Base-by-base conservation (phyloP, 2,797 vertebrate genomes). In the Natrix natrix region DNA sequence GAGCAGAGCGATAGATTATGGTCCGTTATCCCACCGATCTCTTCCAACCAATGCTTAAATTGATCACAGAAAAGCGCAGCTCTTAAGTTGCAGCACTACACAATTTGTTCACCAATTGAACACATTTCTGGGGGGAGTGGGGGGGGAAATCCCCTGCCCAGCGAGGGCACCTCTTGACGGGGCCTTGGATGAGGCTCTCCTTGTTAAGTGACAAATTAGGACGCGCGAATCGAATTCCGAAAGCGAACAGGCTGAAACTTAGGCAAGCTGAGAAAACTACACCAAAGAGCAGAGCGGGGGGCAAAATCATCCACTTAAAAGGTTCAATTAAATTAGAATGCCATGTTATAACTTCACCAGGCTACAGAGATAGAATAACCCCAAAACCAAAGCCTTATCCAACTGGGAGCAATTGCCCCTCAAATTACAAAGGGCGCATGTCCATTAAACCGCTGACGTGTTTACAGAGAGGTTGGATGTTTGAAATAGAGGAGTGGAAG, bases 1-100 rank as follows among this genome's bases (percentile, higher is more conserved):
- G 7, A 32, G n/a, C 60, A 16, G 11, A 22, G 13, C 14, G 14
- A 55, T 13, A 32, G 92, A 60, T 4, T 26, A 1, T 0, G 83
- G 24, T 74, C 56, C 6, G 2, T 59, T 12, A 0, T 63, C 89
- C 1, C 24, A 0, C 22, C 0, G 0, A 55, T 1, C 0, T 0
- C 24, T 78, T 0, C 61, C 52, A 48, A 90, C 54, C n/a, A 28
- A 37, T 5, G 4, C 52, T 8, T 86, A 24, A 13, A 87, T 13
- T 20, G 8, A 32, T 37, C 43, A 0, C 3, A 8, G 69, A 87
- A 61, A 88, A 43, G 56, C 17, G 17, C 52, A 59, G 0, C 28
- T 22, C 17, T 28, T 83, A 43, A 69, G 0, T 0, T 0, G 22
- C 37, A 66, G 60, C 24, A 13, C 78, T 1, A 55, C 0, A 56